Conservation (phyloP, 2,113 vertebrate species). For the Cynopterus brachyotis region DNA sequence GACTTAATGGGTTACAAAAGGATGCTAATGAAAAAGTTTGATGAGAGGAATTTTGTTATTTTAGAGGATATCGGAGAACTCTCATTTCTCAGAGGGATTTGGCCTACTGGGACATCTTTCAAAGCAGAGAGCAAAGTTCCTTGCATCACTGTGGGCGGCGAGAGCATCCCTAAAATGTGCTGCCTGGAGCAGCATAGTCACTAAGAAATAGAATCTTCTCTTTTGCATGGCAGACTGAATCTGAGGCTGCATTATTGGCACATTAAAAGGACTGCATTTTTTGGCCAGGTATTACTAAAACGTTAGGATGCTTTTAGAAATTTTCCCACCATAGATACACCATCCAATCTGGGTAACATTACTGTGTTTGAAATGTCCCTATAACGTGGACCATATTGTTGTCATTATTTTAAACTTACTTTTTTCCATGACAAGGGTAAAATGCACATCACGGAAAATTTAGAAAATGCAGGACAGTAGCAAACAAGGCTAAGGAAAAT, state of each 20-base stretch:
- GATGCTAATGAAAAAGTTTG: neutral
- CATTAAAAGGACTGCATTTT: neutral
- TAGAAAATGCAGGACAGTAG: neutral
- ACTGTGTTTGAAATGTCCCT: neutral
- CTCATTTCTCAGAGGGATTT: neutral
- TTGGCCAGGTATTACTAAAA: neutral
- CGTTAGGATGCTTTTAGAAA: neutral
- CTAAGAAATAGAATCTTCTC: neutral
- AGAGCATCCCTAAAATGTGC: neutral
- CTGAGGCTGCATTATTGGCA: neutral
- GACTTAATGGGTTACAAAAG: constrained; percentile 56
- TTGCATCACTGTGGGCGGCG: neutral
- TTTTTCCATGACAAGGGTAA: neutral
- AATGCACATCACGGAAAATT: neutral
- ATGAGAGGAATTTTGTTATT: constrained; percentile 44
- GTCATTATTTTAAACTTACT: neutral
- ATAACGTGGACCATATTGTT: neutral
- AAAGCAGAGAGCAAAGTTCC: constrained; percentile 21
- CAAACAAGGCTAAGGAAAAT: neutral
- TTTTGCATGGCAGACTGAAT: neutral
- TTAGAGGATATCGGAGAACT: neutral
- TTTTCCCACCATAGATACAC: neutral
- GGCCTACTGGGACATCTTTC: neutral
- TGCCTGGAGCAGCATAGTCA: neutral
- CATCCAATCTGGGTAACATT: neutral